Evolutionary conservation across 2,888 invertebrate genomes (phyloP).

Genomic region (Oscheius myriophilus): DNA sequence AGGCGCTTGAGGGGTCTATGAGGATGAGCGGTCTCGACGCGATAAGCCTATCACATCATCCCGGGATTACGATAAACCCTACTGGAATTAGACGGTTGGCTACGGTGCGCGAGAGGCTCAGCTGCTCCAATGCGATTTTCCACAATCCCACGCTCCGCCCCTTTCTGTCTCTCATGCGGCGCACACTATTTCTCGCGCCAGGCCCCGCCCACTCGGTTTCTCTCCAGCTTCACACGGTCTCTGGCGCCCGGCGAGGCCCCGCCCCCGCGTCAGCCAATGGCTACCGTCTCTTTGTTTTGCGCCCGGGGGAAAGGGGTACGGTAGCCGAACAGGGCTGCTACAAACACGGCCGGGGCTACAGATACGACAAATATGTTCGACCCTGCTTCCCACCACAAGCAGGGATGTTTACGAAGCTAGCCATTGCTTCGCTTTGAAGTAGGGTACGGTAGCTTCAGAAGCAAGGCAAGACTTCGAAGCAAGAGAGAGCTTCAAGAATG

Average conservation of each 20-base stretch:
- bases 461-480: not conserved
- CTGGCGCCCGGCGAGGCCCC: not conserved
- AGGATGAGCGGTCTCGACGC: slow-evolving; percentile 37
- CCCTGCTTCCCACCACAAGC: slow-evolving; percentile 11
- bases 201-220: slow-evolving; percentile 21
- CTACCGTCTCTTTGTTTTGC: slow-evolving; percentile 23
- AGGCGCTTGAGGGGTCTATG: slow-evolving; percentile 28
- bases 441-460: not conserved
- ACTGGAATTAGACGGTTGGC: slow-evolving; percentile 36
- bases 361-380: slow-evolving; percentile 13
- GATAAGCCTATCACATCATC: slow-evolving; percentile 39
- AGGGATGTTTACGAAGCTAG: not conserved
- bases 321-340: slow-evolving; percentile 16
- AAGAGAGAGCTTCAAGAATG: not conserved
- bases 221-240: slow-evolving; percentile 14
- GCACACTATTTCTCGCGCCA: slow-evolving; percentile 11
- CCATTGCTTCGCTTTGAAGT: not conserved
- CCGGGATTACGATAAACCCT: slow-evolving; percentile 35
- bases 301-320: slow-evolving; percentile 8
- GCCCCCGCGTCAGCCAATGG: slow-evolving; percentile 19
- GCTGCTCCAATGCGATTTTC: slow-evolving; percentile 37
- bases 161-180: slow-evolving; percentile 15
- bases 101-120: slow-evolving; percentile 35
- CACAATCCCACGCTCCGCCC: slow-evolving; percentile 33
- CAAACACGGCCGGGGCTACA: not conserved